Evolutionary conservation across 2,113 vertebrate genomes (phyloP), one percentile per base, ranked within the genome.

Genomic region (Gallinago paraguaiae): DNA sequence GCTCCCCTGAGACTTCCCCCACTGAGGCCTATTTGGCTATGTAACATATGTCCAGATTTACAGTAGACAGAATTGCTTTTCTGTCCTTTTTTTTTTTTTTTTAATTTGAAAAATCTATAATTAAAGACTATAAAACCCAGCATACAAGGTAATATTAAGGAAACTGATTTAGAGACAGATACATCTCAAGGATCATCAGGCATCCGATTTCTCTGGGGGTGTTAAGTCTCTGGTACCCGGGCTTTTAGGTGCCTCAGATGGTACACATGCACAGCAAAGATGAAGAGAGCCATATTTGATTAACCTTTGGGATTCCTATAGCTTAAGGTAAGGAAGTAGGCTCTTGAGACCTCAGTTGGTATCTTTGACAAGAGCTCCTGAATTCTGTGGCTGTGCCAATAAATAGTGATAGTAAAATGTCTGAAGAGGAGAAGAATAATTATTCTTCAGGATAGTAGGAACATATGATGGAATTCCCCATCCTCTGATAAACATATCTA

Each of bases 401-500:
- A 93, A 77, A 45, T 23, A 69, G 48, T 51, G 59, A 59, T 41
- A 90, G 28, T 51, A 70, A 94, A 91, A 91, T 30, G 5, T 82
- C 59, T 82, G 79, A 88, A 86, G 76, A 92, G 57, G 22, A 81
- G 60, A 80, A 91, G 33, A 91, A 56, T 82, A 96, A 90, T 77
- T 83, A 61, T 80, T 88, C 64, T 96, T 83, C 51, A 67, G 56
- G 75, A 88, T 67, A 54, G 46, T 78, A 88, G 64, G 56, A 95
- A 63, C 68, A 88, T 85, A 90, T 51, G 85, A 96, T 60, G 53
- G 90, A 96, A 96, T 96, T 94, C 82, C 92, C 88, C 6, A 56
- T 90, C 72, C 85, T 93, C 93, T 93, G 92, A 94, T 93, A 89
- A 95, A 93, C 46, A 11, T 45, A 90, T 70, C 85, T 88, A 75